phyloP scores from a whole-genome alignment of 64 coral and sea anemone species.

The Stichodactyla mertensii region DNA sequence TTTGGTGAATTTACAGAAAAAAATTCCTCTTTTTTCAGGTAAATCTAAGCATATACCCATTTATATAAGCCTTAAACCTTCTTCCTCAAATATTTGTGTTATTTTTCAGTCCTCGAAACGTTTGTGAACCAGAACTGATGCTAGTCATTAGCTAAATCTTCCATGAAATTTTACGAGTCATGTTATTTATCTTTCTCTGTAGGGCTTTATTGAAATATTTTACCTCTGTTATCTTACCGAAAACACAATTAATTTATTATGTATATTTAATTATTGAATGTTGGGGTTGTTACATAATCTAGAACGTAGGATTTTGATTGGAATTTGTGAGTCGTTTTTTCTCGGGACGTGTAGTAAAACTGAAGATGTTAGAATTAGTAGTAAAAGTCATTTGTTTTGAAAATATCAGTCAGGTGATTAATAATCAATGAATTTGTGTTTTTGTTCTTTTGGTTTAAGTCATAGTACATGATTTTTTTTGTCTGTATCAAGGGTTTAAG shows the following conservation, averaged over 20 bases:
- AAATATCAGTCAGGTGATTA: background rate
- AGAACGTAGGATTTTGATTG: background rate
- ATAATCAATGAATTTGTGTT: background rate
- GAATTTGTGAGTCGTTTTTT: background rate
- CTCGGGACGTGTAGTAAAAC: background rate
- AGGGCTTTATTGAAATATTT: background rate
- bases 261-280: background rate
- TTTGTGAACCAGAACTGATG: background rate
- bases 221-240: background rate
- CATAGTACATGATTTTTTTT: background rate
- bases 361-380: background rate
- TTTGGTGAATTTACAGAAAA: conserved; percentile 15
- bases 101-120: background rate
- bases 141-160: background rate
- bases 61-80: background rate
- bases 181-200: background rate
- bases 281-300: background rate
- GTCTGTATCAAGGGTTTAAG: background rate
- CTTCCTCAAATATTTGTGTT: background rate
- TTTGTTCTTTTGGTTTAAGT: background rate
- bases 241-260: background rate
- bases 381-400: background rate
- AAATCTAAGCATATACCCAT: background rate
- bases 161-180: background rate
- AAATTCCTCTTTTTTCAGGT: background rate